Conservation (phyloP, 2,888 invertebrate genomes). For the Liopterus haemorrhoidalis region DNA sequence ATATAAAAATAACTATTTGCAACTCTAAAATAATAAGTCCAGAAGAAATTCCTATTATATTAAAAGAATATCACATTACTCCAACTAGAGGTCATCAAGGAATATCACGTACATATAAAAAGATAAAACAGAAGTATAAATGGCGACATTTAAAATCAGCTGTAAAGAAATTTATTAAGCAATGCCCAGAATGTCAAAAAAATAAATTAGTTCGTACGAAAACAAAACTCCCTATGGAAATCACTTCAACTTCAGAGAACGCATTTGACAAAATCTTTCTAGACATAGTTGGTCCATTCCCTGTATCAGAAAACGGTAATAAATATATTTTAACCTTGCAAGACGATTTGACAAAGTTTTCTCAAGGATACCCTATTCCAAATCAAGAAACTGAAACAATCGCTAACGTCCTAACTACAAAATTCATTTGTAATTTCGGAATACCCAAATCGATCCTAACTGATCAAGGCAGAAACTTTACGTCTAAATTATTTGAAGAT, state of each 20-base stretch:
- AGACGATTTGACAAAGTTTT: constrained; percentile 36
- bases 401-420: constrained; percentile 26
- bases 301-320: constrained; percentile 30
- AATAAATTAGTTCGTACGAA: constrained; percentile 26
- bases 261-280: constrained; percentile 32
- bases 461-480: constrained; percentile 26
- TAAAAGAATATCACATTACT: constrained; percentile 15
- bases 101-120: constrained; percentile 21
- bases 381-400: constrained; percentile 35
- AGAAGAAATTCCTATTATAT: constrained; percentile 1
- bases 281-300: constrained; percentile 35
- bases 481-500: constrained; percentile 32
- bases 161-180: constrained; percentile 25
- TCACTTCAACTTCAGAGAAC: constrained; percentile 28
- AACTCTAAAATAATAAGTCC: constrained; percentile 13
- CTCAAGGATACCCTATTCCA: constrained; percentile 31
- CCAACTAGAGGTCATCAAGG: constrained; percentile 24
- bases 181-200: constrained; percentile 32
- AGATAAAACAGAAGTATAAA: constrained; percentile 24
- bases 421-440: constrained; percentile 29
- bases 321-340: constrained; percentile 34
- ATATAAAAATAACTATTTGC: constrained; percentile 14
- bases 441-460: constrained; percentile 16
- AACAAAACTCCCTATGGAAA: constrained; percentile 31
- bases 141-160: constrained; percentile 30